These are phyloP conservation scores for Cephalotes varians DNA, from an alignment of 2,888 invertebrate genomes.

Conservation along the genomic window DNA sequence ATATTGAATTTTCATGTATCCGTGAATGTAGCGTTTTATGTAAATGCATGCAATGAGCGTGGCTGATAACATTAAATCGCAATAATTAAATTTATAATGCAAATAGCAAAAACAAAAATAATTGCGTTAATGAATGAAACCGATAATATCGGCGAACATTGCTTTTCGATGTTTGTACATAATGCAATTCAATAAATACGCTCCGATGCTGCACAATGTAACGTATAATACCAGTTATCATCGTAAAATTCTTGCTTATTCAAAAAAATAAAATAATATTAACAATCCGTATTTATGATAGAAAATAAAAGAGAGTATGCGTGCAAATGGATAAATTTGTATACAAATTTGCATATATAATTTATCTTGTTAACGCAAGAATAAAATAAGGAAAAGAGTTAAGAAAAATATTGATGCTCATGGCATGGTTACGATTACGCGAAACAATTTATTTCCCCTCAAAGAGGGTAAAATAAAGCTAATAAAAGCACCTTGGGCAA, in stretches of 20 bases:
- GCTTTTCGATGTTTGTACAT: slow-evolving; percentile 9
- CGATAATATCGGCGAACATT: neutral
- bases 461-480: neutral
- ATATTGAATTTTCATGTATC: neutral
- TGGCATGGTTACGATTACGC: neutral
- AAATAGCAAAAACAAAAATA: slow-evolving; percentile 40
- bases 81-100: slow-evolving; percentile 44
- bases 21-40: slow-evolving; percentile 15
- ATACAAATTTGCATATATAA: neutral
- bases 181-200: slow-evolving; percentile 13
- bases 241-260: neutral
- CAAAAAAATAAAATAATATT: neutral
- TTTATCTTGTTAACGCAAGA: neutral
- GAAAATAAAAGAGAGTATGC: neutral
- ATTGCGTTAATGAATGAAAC: slow-evolving; percentile 44
- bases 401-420: neutral
- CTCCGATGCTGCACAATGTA: neutral
- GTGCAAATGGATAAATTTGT: neutral
- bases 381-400: neutral
- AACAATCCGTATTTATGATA: neutral
- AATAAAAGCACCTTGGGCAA: slow-evolving; percentile 2
- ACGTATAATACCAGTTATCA: neutral
- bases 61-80: slow-evolving; percentile 30
- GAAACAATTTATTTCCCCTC: neutral
- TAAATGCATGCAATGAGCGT: slow-evolving; percentile 33